Evolutionary conservation across 2,888 invertebrate genomes (phyloP), one percentile per base, ranked within the genome.

Genomic region (Dyspetes luteomarginatus): DNA sequence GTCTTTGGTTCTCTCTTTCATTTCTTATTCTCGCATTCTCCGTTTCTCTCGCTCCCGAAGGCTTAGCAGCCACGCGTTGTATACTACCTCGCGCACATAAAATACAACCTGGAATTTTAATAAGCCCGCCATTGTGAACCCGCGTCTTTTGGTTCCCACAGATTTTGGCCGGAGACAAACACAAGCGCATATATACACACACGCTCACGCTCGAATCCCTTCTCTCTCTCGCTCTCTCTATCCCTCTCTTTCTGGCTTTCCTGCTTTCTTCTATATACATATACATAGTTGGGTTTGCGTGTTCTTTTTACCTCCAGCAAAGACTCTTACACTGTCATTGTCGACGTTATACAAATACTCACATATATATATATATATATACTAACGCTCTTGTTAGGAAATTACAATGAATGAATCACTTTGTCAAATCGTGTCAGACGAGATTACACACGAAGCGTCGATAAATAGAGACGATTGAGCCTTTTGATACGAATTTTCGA

Each of bases 51-150:
- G 45, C 72, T 76, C 69, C 78, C 78, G 78, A 58, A 82, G 77
- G 62, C 72, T 64, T 60, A 80, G 50, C 43, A 41, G 28, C 55
- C 76, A 45, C 80, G 78, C 71, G 77, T 77, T 83, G 77, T 82
- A 77, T 78, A 82, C 83, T 78, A 81, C 85, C 88, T 85, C 85
- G 85, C 86, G 85, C 81, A 84, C 87, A 88, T 89, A 88, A 89
- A 89, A 89, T 89, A 89, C 87, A 89, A 87, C 84, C 86, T 86
- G 89, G 89, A 89, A 89, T 89, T 89, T 89, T 89, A 89, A 89
- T 89, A 89, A 89, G 89, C 87, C 86, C 86, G 86, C 88, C 88
- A 89, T 88, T 89, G 89, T 89, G 85, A 82, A 67, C 71, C 52
- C 87, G 76, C 84, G 85, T 82, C 68, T 81, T 79, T 84, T 55